phyloP scores from a whole-genome alignment of 2,113 vertebrate species.

The Pterocles burchelli region DNA sequence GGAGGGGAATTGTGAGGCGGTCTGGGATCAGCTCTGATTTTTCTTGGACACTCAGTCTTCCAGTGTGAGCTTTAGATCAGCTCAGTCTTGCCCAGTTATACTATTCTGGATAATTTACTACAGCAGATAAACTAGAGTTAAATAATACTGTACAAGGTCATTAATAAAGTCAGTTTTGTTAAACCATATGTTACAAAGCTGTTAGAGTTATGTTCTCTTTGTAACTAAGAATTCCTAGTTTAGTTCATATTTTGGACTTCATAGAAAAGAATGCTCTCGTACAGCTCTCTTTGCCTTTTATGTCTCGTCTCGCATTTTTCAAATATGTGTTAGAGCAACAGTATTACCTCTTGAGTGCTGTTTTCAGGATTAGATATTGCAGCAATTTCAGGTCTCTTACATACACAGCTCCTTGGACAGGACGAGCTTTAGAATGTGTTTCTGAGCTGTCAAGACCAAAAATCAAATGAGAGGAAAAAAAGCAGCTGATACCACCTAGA shows the following conservation, averaged over 20 bases:
- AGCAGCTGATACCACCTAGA: background rate
- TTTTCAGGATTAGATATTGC: background rate
- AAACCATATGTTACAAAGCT: background rate
- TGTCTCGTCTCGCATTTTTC: background rate
- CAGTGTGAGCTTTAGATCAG: background rate
- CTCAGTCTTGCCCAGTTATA: background rate
- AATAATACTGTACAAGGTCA: background rate
- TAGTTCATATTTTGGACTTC: background rate
- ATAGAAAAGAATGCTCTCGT: background rate
- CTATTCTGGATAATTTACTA: background rate
- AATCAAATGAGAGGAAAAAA: background rate
- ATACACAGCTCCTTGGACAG: background rate
- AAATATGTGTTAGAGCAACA: background rate
- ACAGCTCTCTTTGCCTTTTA: background rate
- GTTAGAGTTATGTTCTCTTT: background rate
- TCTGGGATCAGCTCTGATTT: background rate
- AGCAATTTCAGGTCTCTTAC: background rate
- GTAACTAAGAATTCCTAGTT: background rate
- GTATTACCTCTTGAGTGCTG: background rate
- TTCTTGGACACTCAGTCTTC: background rate
- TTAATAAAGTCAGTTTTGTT: background rate
- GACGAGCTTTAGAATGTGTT: background rate
- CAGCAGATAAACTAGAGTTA: background rate
- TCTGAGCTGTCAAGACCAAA: background rate
- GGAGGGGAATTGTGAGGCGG: background rate